Base-by-base conservation (phyloP, 1,140 invertebrate genomes). In the Pogonus chalceus region DNA sequence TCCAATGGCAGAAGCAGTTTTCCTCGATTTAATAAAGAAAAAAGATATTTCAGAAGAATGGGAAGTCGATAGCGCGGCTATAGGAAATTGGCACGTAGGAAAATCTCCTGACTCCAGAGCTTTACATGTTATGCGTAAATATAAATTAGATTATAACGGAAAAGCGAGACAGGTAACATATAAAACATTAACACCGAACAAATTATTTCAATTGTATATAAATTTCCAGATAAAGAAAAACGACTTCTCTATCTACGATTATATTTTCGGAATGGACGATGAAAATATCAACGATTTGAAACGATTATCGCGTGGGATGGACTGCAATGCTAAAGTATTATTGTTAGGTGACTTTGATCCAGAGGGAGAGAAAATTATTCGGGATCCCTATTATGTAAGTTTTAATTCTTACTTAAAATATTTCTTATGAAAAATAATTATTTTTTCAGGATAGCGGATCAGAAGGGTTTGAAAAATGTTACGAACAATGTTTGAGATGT, bases 1-100 rank as follows among this genome's bases (percentile, higher is more conserved):
- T 12, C 92, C 93, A 3, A 95, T 95, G 57, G 92, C 92, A 18
- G 92, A 95, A 71, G 90, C 88, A 7, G 88, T 96, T 0, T 94
- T 96, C 72, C 69, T 77, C 23, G 78, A 92, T 56, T n/a, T 69
- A 50, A 55, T 67, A 7, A 66, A 78, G 71, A 61, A 78, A 73
- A 60, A 67, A 69, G 57, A 71, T 62, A 9, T 69, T 55, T 2
- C 56, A 57, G 23, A 60, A 16, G 37, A 68, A 60, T 95, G 90
- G 92, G 74, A 81, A 57, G 84, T 91, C 2, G 91, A 96, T 64
- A 95, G 91, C 74, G 90, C 90, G 1, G 94, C 85, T 10, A 80
- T 92, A 24, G 85, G 85, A 2, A 71, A 73, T 23, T 96, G 89
- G 82, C 91, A 96, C 71, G 78, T 84, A 31, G 92, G 92, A 0